Conservation (phyloP, 1,140 invertebrate species). For the Lamellibrachia luymesi region DNA sequence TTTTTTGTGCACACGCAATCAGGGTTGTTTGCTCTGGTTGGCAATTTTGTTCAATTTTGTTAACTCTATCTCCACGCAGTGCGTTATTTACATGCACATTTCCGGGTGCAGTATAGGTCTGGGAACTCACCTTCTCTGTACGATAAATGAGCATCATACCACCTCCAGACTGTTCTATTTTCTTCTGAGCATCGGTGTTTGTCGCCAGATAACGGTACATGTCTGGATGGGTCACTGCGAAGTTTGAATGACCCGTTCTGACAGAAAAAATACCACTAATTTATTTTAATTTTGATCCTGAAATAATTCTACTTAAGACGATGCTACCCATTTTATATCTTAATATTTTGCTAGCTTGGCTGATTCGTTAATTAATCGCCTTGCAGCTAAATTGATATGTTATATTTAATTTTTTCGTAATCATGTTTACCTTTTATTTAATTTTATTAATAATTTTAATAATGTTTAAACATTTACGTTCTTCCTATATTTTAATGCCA, state of each 20-base stretch:
- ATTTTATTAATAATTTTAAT: too few relatives aligned
- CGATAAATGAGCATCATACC: conserved; percentile 37
- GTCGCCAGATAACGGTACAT: conserved; percentile 36
- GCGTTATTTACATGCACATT: too few relatives aligned
- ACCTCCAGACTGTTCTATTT: conserved; percentile 32
- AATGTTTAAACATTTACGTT: too few relatives aligned
- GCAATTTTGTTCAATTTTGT: too few relatives aligned
- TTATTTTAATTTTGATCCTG: not conserved
- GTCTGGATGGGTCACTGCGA: conserved; percentile 36
- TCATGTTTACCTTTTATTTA: too few relatives aligned
- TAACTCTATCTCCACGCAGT: too few relatives aligned
- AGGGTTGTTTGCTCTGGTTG: too few relatives aligned
- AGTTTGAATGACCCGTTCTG: conserved; percentile 32
- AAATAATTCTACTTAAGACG: not conserved
- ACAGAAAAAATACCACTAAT: not conserved
- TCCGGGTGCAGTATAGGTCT: not conserved
- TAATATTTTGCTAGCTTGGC: too few relatives aligned
- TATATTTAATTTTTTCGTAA: too few relatives aligned
- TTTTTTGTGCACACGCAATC: too few relatives aligned
- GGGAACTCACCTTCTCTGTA: conserved; percentile 24
- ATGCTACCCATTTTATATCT: not conserved
- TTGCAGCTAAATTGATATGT: too few relatives aligned
- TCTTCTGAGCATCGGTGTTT: conserved; percentile 29
- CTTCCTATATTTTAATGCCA: not conserved
- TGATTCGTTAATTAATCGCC: too few relatives aligned